Evolutionary conservation across 2,888 invertebrate species (phyloP).

Genomic region (Cenopis cana): DNA sequence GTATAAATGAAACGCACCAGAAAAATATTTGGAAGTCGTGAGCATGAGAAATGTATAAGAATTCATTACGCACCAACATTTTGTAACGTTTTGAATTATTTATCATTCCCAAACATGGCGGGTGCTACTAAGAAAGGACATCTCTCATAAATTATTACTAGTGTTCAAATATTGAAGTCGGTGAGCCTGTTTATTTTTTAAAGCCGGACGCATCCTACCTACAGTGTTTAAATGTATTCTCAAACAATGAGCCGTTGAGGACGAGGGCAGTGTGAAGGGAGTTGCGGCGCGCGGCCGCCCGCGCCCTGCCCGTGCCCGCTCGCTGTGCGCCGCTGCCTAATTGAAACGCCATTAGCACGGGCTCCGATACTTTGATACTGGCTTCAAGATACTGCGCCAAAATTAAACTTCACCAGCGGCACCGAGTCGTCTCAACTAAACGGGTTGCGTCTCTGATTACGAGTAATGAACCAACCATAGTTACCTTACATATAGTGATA

Average conservation of each 20-base stretch:
- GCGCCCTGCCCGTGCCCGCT: conserved; percentile 63
- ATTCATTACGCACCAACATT: conserved; percentile 7
- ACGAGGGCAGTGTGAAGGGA: conserved; percentile 74
- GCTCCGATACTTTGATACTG: conserved; percentile 62
- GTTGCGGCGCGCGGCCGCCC: conserved; percentile 60
- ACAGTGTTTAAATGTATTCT: conserved; percentile 80
- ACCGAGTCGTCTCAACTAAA: neutral
- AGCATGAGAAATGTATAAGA: neutral
- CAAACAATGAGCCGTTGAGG: conserved; percentile 77
- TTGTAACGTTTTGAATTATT: conserved; percentile 25
- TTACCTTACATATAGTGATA: too few species aligned
- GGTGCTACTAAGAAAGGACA: conserved; percentile 56
- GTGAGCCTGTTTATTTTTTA: conserved; percentile 64
- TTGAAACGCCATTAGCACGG: conserved; percentile 67
- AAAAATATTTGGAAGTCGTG: neutral
- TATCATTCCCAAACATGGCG: conserved; percentile 44
- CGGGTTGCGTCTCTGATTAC: neutral
- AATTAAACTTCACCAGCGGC: neutral
- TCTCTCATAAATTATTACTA: conserved; percentile 71
- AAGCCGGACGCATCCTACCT: conserved; percentile 69
- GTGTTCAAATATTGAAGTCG: conserved; percentile 70
- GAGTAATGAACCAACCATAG: neutral
- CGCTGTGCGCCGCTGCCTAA: conserved; percentile 66
- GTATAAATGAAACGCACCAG: neutral
- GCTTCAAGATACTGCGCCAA: conserved; percentile 7